phyloP scores from a whole-genome alignment of 1,140 invertebrate species.

The Drosophila cardini region DNA sequence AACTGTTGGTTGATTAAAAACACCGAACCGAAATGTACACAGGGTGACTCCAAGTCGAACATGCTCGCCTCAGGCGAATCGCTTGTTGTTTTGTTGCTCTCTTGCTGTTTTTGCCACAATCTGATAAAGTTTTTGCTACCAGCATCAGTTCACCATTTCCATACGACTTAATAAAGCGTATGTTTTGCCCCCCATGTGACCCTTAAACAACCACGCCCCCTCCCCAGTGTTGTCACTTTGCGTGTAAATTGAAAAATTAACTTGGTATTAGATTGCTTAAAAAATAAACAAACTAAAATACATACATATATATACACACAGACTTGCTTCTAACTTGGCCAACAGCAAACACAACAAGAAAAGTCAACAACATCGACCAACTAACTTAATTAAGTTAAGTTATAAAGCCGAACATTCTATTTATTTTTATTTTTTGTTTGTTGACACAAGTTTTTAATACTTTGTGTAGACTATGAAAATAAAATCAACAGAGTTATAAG shows the following conservation, averaged over 20 bases:
- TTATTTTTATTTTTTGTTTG: conserved; percentile 3
- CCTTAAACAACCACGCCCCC: background rate
- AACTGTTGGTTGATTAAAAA: too few species aligned
- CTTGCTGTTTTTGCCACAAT: conserved; percentile 11
- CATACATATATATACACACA: conserved; percentile 3
- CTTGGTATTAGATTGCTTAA: conserved; percentile 41
- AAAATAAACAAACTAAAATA: conserved; percentile 25
- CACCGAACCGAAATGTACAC: background rate
- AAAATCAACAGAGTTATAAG: too few species aligned
- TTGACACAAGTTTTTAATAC: background rate
- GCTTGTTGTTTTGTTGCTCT: background rate
- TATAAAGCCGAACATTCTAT: conserved; percentile 33
- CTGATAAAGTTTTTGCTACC: conserved; percentile 26
- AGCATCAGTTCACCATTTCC: conserved; percentile 9
- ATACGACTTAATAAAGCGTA: conserved; percentile 18
- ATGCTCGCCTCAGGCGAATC: background rate
- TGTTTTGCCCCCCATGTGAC: conserved; percentile 15
- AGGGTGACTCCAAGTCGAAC: background rate
- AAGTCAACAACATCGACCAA: conserved; percentile 20
- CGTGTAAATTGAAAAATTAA: conserved; percentile 60
- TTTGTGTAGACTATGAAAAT: background rate
- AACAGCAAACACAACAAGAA: conserved; percentile 4
- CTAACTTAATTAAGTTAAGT: conserved; percentile 30
- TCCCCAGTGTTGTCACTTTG: conserved; percentile 16
- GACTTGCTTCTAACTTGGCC: conserved; percentile 12